Conservation (phyloP, 2,888 invertebrate genomes). For the Mesorhabditis sp. region DNA sequence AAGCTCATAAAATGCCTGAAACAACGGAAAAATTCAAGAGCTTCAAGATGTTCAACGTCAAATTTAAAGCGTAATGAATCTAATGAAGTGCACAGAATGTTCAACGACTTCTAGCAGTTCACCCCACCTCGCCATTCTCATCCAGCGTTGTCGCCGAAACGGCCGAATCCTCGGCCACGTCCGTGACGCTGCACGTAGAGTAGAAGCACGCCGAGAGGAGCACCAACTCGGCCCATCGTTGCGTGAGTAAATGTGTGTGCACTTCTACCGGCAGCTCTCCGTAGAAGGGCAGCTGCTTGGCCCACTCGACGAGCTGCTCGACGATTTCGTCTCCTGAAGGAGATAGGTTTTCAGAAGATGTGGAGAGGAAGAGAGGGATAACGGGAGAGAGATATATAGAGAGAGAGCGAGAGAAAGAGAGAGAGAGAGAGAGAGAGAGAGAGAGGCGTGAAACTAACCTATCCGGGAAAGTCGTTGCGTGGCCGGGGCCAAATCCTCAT, state of each 20-base stretch:
- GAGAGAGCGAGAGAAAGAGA: too few species aligned
- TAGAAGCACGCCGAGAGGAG: slow-evolving; percentile 55
- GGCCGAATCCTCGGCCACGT: slow-evolving; percentile 23
- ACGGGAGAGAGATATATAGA: not conserved
- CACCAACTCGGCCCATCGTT: slow-evolving; percentile 74
- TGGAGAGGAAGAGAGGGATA: too few species aligned
- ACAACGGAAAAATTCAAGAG: not conserved
- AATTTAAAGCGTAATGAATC: too few species aligned
- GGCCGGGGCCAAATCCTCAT: slow-evolving; percentile 75
- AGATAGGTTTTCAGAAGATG: not conserved
- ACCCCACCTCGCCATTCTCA: slow-evolving; percentile 28
- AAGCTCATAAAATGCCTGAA: not conserved
- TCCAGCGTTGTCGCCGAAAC: slow-evolving; percentile 36
- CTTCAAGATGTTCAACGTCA: too few species aligned
- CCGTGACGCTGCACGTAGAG: slow-evolving; percentile 30
- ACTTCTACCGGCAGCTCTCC: slow-evolving; percentile 88
- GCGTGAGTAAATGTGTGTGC: slow-evolving; percentile 88
- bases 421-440: not conserved
- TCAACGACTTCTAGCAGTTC: too few species aligned
- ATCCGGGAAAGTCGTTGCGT: slow-evolving; percentile 48
- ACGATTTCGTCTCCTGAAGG: slow-evolving; percentile 85
- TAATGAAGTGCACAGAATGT: too few species aligned
- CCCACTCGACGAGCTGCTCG: slow-evolving; percentile 97
- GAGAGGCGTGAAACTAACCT: slow-evolving; percentile 24
- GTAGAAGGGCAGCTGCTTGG: slow-evolving; percentile 93